Evolutionary conservation across 1,140 invertebrate genomes (phyloP).

Genomic region (Trypoxylus dichotomus): DNA sequence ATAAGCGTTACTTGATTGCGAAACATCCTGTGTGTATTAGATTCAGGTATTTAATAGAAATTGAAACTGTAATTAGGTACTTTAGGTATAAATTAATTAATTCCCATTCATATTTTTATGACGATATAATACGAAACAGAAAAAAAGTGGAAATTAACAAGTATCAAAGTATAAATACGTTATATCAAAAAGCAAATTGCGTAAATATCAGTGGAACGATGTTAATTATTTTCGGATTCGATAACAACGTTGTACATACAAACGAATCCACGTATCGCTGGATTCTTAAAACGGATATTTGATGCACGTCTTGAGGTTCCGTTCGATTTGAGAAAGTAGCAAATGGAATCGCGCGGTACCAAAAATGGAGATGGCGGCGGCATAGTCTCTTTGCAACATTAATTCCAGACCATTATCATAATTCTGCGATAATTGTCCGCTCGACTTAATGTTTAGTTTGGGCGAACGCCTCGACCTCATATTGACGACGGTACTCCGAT

Average conservation of each 20-base stretch:
- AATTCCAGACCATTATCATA: constrained; percentile 9
- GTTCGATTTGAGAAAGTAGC: constrained; percentile 3
- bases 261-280: no score
- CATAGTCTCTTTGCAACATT: neutral
- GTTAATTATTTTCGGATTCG: neutral
- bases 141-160: no score
- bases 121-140: no score
- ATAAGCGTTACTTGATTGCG: no score
- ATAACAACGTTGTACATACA: neutral
- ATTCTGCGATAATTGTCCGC: constrained; percentile 9
- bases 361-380: neutral
- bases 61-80: no score
- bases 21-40: no score
- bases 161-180: no score
- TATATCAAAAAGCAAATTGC: no score
- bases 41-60: no score
- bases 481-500: neutral
- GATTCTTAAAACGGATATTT: neutral
- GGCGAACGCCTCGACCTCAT: neutral
- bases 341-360: constrained; percentile 1
- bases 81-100: no score
- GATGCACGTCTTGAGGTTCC: neutral
- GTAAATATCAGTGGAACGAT: no score
- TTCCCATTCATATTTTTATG: no score
- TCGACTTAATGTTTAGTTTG: neutral